Evolutionary conservation across 2,888 invertebrate species (phyloP), one percentile per base, ranked within the genome.

Genomic region (Margaritifera margaritifera): DNA sequence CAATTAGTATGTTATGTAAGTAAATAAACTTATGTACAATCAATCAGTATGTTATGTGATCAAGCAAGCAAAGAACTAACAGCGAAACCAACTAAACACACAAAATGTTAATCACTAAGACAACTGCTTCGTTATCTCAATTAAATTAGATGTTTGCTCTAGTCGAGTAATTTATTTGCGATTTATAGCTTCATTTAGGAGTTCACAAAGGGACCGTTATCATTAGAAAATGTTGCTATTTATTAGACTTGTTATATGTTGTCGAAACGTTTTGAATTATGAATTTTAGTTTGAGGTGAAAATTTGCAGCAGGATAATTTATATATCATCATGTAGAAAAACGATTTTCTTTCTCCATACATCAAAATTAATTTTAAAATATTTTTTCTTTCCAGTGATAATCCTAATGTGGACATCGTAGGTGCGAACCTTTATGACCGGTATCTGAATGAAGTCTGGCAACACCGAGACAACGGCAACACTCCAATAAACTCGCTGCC

Each of bases 371-470:
- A n/a, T n/a, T 57, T 22, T 8, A 19, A 24, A 27, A 8, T 42
- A 22, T 42, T 60, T 4, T 62, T 27, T 75, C 31, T 59, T 24
- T 75, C 8, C 81, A 89, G 89, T 22, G 89, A 89, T 72, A 88
- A 87, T 64, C 88, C 87, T 2, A 81, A 83, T 25, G 87, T 86
- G n/a, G 89, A 89, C 74, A 86, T 89, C n/a, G 84, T 86, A 42
- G 89, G 89, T 8, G 84, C 86, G 50, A 89, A 89, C 66, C 79
- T 88, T 50, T 88, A 88, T 75, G 84, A 88, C 70, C 77, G 84
- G 4, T 87, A 83, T 27, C 58, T 72, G n/a, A 55, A 62, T 56
- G 67, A 63, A 64, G 11, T 42, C 42, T 42, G 42, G 42, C 57
- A 72, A 69, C 64, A 42, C 60, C 27, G 50, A 55, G 64, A 64